These are phyloP conservation scores for Sebastes matsubarae DNA, from an alignment of 2,797 vertebrate genomes.

Conservation along the genomic window DNA sequence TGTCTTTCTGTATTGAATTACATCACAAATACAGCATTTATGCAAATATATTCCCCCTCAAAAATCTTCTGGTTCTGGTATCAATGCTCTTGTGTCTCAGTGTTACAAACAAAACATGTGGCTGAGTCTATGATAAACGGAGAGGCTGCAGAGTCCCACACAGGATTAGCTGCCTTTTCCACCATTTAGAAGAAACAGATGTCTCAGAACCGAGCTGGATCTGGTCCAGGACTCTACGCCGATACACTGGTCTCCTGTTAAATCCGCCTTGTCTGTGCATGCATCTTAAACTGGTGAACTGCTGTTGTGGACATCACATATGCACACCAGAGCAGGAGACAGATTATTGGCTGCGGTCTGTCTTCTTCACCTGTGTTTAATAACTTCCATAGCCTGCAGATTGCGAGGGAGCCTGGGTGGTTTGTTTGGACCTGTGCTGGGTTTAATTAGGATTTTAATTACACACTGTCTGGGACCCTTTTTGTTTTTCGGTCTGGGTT, in stretches of 20 bases:
- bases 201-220: slow-evolving; percentile 33
- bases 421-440: slow-evolving; percentile 22
- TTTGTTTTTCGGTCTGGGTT: slow-evolving; percentile 13
- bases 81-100: background rate
- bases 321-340: background rate
- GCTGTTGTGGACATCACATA: background rate
- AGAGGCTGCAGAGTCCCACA: slow-evolving; percentile 41
- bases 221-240: slow-evolving; percentile 14
- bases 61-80: background rate
- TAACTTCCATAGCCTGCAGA: slow-evolving; percentile 2
- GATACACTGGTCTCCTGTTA: slow-evolving; percentile 16
- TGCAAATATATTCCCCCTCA: background rate
- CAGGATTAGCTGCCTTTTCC: slow-evolving; percentile 29
- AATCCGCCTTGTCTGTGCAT: slow-evolving; percentile 3
- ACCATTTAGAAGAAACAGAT: slow-evolving; percentile 47
- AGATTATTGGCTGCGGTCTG: background rate
- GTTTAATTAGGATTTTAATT: slow-evolving; percentile 60
- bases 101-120: background rate
- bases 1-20: slow-evolving; percentile 6
- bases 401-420: background rate
- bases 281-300: slow-evolving; percentile 11
- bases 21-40: background rate
- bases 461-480: slow-evolving; percentile 10
- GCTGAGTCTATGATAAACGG: slow-evolving; percentile 7
- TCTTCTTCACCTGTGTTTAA: slow-evolving; percentile 20